Evolutionary conservation across 2,888 invertebrate genomes (phyloP).

Genomic region (Isotomurus palustris): DNA sequence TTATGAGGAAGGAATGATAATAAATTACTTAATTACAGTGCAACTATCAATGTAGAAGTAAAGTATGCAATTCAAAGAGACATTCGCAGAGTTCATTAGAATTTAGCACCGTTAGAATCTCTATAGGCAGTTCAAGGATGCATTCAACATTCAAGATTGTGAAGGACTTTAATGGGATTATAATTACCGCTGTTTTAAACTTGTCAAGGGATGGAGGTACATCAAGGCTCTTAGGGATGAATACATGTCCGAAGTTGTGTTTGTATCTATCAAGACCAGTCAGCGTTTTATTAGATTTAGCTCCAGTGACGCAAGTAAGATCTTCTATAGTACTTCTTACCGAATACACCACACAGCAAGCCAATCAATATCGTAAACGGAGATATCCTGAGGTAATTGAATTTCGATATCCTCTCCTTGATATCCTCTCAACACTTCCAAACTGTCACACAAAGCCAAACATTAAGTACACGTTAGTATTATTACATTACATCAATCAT

Average conservation of each 20-base stretch:
- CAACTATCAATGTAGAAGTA: no score
- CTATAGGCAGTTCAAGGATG: no score
- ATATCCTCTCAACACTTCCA: conserved; percentile 75
- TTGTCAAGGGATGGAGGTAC: conserved; percentile 79
- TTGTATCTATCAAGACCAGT: conserved; percentile 57
- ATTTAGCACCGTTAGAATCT: no score
- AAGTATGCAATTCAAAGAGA: no score
- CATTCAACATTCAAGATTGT: no score
- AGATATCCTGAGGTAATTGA: conserved; percentile 74
- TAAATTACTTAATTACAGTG: no score
- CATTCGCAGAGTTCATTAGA: no score
- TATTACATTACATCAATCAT: no score
- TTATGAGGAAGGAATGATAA: no score
- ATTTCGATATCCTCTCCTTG: conserved; percentile 89
- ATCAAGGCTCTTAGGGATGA: conserved; percentile 72
- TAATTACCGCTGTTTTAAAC: conserved; percentile 16
- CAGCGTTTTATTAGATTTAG: neutral
- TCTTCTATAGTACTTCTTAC: conserved; percentile 24
- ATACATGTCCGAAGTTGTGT: conserved; percentile 86
- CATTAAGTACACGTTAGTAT: neutral
- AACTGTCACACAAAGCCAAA: conserved; percentile 51
- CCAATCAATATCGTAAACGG: conserved; percentile 89
- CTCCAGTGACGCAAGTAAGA: neutral
- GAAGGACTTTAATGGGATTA: no score
- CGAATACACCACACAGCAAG: conserved; percentile 67